Percentiles rank a stretch among this genome's conserved stretches.
Conservation (phyloP, 2,888 invertebrate genomes). For the Mystacides longicornis region DNA sequence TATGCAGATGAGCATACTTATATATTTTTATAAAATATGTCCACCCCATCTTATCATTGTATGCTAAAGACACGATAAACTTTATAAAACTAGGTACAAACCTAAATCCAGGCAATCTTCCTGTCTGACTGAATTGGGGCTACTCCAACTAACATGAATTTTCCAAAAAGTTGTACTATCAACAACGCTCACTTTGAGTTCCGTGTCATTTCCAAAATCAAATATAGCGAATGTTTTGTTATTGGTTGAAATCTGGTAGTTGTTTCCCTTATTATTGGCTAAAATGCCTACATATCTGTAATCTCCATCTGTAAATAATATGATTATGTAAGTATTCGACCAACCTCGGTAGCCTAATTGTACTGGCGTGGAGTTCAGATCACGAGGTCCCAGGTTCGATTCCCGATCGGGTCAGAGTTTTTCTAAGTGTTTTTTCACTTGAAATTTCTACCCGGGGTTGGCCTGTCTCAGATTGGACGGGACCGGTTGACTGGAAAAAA, state of each 20-base stretch:
- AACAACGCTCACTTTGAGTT: constrained; percentile 8
- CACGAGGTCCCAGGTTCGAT: no score
- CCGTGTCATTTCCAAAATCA: constrained; percentile 5
- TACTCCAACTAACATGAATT: constrained; percentile 14
- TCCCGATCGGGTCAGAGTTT: no score
- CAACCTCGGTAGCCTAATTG: no score
- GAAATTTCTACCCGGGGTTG: no score
- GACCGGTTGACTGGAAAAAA: no score
- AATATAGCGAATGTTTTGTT: constrained; percentile 14
- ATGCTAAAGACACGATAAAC: not conserved
- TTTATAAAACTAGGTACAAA: constrained; percentile 27
- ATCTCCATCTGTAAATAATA: not conserved
- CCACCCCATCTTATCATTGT: not conserved
- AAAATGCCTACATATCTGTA: constrained; percentile 3
- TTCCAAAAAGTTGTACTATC: constrained; percentile 3
- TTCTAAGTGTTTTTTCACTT: no score
- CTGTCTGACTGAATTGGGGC: constrained; percentile 30
- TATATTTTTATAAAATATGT: not conserved
- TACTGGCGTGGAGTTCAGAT: no score
- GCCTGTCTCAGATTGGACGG: no score
- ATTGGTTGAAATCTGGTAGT: not conserved
- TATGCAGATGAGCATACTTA: not conserved
- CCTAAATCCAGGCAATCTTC: constrained; percentile 47
- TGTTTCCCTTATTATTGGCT: not conserved
- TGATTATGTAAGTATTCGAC: no score